phyloP scores from a whole-genome alignment of 2,888 invertebrate genomes.

The Tanytarsus gracilentus region DNA sequence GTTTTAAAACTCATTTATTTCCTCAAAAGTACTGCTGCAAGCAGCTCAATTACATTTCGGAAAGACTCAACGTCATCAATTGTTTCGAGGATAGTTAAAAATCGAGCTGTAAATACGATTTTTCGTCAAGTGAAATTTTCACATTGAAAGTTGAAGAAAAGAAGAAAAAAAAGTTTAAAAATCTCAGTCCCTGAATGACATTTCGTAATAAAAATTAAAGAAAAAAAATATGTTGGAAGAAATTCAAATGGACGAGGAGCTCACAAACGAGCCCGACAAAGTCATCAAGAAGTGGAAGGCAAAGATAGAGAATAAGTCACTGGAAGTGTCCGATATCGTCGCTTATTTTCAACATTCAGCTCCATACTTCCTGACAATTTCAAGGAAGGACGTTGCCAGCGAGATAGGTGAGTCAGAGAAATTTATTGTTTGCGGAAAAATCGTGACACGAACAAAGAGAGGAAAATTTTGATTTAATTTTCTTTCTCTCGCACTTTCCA shows the following conservation, averaged over 20 bases:
- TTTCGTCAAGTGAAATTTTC: too few relatives aligned
- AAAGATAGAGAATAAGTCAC: conserved; percentile 39
- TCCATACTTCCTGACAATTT: conserved; percentile 37
- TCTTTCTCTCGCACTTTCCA: background rate
- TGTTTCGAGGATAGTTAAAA: too few relatives aligned
- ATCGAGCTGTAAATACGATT: too few relatives aligned
- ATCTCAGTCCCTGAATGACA: too few relatives aligned
- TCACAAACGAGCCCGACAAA: conserved; percentile 15
- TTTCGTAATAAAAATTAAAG: too few relatives aligned
- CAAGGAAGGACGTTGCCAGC: conserved; percentile 6
- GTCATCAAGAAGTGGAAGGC: conserved; percentile 41
- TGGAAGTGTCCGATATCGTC: conserved; percentile 38
- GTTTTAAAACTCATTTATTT: too few relatives aligned
- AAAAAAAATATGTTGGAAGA: conserved; percentile 17
- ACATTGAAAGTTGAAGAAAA: too few relatives aligned
- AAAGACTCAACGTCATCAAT: too few relatives aligned
- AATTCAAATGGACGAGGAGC: conserved; percentile 7
- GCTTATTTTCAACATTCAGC: conserved; percentile 40
- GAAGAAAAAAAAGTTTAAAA: too few relatives aligned
- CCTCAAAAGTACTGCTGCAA: too few relatives aligned
- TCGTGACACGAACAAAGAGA: background rate
- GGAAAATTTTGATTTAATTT: background rate
- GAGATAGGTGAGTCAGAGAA: conserved; percentile 16
- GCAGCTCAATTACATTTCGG: too few relatives aligned
- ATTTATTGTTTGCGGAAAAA: background rate